Evolutionary conservation across 2,113 vertebrate genomes (phyloP).

Genomic region (Ploceus nigricollis): DNA sequence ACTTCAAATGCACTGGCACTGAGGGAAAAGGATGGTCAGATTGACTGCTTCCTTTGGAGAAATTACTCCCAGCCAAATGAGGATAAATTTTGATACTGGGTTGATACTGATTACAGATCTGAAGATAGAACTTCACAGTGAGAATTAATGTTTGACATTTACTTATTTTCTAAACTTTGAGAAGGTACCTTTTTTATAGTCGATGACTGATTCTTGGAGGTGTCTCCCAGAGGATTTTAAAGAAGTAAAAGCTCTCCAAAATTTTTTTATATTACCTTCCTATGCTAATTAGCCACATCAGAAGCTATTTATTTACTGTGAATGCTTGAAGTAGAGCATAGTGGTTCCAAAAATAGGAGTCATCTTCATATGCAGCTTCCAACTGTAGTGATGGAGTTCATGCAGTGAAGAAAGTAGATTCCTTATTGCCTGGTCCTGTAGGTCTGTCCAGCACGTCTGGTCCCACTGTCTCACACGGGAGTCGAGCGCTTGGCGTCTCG

Average conservation of each 20-base stretch:
- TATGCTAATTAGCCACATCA: constrained; percentile 24
- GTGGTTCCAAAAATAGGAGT: constrained; percentile 38
- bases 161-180: constrained; percentile 40
- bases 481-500: background rate
- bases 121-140: constrained; percentile 51
- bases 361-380: constrained; percentile 39
- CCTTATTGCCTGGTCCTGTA: constrained; percentile 54
- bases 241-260: constrained; percentile 1
- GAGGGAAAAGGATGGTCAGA: background rate
- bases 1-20: background rate
- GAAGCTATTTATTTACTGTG: constrained; percentile 69
- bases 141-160: background rate
- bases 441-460: constrained; percentile 33
- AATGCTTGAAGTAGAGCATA: constrained; percentile 53
- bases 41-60: constrained; percentile 9
- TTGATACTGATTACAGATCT: constrained; percentile 57
- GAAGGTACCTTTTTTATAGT: constrained; percentile 65
- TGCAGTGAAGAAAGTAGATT: constrained; percentile 49
- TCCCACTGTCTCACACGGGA: background rate
- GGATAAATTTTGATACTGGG: constrained; percentile 36
- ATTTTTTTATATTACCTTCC: background rate
- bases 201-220: background rate
- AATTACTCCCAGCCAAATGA: background rate
- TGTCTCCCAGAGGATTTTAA: constrained; percentile 34
- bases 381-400: background rate